phyloP scores from a whole-genome alignment of 1,140 invertebrate genomes.

The Drosophila busckii region DNA sequence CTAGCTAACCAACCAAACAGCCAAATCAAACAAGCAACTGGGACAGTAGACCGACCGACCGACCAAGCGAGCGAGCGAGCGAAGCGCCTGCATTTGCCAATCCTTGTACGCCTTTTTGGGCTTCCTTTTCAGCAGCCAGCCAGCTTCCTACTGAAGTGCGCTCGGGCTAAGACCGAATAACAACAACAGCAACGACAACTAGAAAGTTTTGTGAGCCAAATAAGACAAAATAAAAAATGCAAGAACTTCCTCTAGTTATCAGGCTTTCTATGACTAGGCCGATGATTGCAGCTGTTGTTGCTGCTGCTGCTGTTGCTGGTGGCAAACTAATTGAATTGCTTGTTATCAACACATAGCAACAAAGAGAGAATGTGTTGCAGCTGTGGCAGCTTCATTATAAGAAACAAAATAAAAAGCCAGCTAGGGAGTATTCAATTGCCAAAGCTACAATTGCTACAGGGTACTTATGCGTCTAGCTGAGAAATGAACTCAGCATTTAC shows the following conservation, averaged over 20 bases:
- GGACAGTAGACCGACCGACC: constrained; percentile 33
- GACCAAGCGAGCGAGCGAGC: constrained; percentile 47
- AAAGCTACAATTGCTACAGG: no score
- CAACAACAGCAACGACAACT: constrained; percentile 22
- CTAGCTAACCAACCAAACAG: constrained; percentile 15
- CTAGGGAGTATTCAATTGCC: no score
- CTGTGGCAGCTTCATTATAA: not conserved
- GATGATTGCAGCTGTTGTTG: constrained; percentile 42
- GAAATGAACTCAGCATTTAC: not conserved
- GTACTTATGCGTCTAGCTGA: not conserved
- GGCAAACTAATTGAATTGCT: constrained; percentile 60
- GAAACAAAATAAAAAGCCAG: no score
- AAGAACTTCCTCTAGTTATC: constrained; percentile 32
- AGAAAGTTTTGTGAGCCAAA: constrained; percentile 42
- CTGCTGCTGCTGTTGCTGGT: constrained; percentile 6
- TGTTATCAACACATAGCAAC: constrained; percentile 43
- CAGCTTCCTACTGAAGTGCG: constrained; percentile 2
- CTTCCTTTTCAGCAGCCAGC: constrained; percentile 26
- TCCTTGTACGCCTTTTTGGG: constrained; percentile 26
- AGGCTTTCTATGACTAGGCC: constrained; percentile 40
- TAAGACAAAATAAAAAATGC: constrained; percentile 11
- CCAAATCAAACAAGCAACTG: constrained; percentile 52
- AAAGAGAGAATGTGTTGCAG: constrained; percentile 1
- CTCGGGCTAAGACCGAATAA: constrained; percentile 18
- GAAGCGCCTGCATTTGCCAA: constrained; percentile 19